Percentiles rank a stretch among this genome's conserved stretches.
Conservation (phyloP, 2,113 vertebrate species). For the Pseudois nayaur region DNA sequence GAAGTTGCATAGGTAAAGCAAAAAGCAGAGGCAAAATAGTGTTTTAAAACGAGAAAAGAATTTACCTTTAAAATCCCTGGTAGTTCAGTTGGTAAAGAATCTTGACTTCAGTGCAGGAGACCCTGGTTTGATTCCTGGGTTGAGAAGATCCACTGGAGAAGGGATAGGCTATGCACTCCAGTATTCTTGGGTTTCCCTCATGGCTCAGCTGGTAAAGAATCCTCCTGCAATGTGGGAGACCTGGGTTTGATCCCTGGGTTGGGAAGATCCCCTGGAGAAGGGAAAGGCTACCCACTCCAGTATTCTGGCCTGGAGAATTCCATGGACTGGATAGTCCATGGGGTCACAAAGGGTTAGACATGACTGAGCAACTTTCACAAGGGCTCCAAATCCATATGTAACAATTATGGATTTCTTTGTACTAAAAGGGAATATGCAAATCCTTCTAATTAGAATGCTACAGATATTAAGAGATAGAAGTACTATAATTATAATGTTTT, state of each 20-base stretch:
- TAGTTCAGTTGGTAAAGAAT: background rate
- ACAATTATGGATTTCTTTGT: background rate
- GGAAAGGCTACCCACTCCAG: background rate
- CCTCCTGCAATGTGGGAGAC: background rate
- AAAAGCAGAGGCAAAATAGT: background rate
- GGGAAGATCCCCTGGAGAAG: background rate
- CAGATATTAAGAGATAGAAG: background rate
- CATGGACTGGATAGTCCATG: background rate
- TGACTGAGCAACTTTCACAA: background rate
- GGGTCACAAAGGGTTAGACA: background rate
- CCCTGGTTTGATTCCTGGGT: background rate
- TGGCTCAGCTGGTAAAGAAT: background rate
- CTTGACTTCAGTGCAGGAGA: background rate
- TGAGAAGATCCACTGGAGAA: background rate
- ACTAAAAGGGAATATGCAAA: background rate
- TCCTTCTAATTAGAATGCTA: background rate
- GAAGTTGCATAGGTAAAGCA: background rate
- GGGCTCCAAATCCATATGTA: background rate
- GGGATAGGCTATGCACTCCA: background rate
- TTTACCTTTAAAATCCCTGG: background rate
- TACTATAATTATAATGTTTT: background rate
- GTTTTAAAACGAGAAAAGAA: background rate
- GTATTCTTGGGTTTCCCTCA: background rate
- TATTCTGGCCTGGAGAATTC: background rate
- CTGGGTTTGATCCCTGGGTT: background rate